These are phyloP conservation scores for Trachymyrmex cornetzi DNA, from an alignment of 1,140 invertebrate species.

Conservation along the genomic window DNA sequence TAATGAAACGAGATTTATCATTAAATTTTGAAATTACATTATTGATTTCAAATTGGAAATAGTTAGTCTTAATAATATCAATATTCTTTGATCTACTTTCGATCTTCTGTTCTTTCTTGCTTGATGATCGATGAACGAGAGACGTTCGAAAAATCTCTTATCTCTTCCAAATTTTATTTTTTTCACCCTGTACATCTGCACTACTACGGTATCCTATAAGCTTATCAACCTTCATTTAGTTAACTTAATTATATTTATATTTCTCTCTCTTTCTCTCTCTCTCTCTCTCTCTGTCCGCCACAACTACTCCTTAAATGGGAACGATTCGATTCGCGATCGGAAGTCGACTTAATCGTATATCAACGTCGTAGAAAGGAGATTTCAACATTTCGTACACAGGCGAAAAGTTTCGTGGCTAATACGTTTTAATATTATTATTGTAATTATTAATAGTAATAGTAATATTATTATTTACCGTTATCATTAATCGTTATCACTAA, in stretches of 20 bases:
- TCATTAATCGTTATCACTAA: conserved; percentile 63
- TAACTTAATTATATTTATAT: conserved; percentile 45
- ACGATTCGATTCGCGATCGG: conserved; percentile 51
- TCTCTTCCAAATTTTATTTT: conserved; percentile 50
- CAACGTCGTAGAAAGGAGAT: conserved; percentile 70
- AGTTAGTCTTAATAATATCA: neutral
- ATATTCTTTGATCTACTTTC: conserved; percentile 4
- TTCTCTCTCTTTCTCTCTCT: neutral
- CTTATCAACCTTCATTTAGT: conserved; percentile 67
- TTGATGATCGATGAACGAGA: conserved; percentile 33
- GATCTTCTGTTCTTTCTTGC: neutral
- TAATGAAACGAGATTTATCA: conserved; percentile 12
- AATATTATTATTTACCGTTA: conserved; percentile 69
- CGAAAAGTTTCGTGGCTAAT: conserved; percentile 67
- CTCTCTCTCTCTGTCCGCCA: conserved; percentile 23
- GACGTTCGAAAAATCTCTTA: conserved; percentile 74
- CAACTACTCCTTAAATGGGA: conserved; percentile 46
- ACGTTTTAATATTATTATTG: conserved; percentile 69
- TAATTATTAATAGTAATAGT: conserved; percentile 63
- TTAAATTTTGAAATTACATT: neutral
- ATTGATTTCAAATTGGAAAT: neutral
- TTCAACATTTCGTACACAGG: conserved; percentile 72
- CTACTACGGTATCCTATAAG: conserved; percentile 69
- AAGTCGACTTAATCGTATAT: conserved; percentile 61
- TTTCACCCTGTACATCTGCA: conserved; percentile 73